phyloP scores from a whole-genome alignment of 2,888 invertebrate genomes.

The Nasonovia ribisnigri region DNA sequence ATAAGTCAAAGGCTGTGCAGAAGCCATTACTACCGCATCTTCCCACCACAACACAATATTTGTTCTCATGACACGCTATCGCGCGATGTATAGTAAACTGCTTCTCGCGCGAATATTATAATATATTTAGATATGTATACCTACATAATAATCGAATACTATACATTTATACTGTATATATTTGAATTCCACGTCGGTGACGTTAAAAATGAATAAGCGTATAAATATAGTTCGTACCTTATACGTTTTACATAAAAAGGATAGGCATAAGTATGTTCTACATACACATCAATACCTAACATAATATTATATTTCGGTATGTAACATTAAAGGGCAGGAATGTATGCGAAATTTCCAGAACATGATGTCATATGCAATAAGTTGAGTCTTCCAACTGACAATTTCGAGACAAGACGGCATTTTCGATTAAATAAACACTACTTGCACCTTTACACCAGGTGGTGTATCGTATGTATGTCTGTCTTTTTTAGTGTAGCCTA shows the following conservation, averaged over 20 bases:
- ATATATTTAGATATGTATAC: too few relatives aligned
- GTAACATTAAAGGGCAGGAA: neutral
- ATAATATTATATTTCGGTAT: neutral
- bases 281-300: neutral
- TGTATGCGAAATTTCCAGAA: neutral
- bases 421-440: neutral
- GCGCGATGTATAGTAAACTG: neutral
- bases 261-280: neutral
- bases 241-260: neutral
- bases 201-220: neutral
- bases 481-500: neutral
- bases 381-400: neutral
- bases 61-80: neutral
- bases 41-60: neutral
- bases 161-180: neutral
- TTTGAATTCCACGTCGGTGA: neutral
- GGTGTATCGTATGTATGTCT: neutral
- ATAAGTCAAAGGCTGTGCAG: neutral
- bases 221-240: neutral
- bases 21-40: neutral
- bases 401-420: neutral
- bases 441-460: too few relatives aligned
- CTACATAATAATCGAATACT: neutral
- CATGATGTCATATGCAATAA: neutral
- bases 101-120: too few relatives aligned